Percentiles rank a stretch among this genome's conserved stretches.
These are phyloP conservation scores for Diorhabda carinulata DNA, from an alignment of 1,140 invertebrate species.

Conservation along the genomic window DNA sequence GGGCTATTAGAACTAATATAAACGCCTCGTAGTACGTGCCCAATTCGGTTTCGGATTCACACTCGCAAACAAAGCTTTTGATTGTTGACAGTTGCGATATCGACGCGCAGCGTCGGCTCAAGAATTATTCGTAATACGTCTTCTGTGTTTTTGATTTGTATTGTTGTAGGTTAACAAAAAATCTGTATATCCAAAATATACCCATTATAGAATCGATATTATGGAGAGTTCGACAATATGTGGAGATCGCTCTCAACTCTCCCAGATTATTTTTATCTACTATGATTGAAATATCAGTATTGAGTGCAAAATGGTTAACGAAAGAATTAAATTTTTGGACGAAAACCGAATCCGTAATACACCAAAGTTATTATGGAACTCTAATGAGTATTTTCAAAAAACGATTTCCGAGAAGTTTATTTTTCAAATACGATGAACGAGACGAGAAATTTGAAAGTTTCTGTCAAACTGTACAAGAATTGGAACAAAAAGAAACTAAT, in stretches of 20 bases:
- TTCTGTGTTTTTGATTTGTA: no score
- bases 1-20: no score
- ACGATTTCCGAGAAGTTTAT: not conserved
- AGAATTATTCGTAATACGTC: no score
- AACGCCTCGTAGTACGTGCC: no score
- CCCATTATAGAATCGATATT: slow-evolving; percentile 74
- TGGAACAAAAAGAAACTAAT: slow-evolving; percentile 75
- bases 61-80: no score
- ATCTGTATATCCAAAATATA: slow-evolving; percentile 75
- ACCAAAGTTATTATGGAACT: no score
- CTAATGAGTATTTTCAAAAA: no score
- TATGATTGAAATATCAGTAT: slow-evolving; percentile 55
- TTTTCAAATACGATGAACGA: not conserved
- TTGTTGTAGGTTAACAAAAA: not conserved
- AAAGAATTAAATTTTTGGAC: slow-evolving; percentile 60
- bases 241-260: slow-evolving; percentile 56
- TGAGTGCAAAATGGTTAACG: slow-evolving; percentile 56
- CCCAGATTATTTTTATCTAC: slow-evolving; percentile 54
- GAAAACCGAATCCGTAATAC: slow-evolving; percentile 43
- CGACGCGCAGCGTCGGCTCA: no score
- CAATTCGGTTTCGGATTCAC: no score
- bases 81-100: no score
- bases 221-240: slow-evolving; percentile 63
- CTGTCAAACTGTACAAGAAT: slow-evolving; percentile 55
- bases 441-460: slow-evolving; percentile 53